Base-by-base conservation (phyloP, 2,113 vertebrate species). In the Equus przewalskii region DNA sequence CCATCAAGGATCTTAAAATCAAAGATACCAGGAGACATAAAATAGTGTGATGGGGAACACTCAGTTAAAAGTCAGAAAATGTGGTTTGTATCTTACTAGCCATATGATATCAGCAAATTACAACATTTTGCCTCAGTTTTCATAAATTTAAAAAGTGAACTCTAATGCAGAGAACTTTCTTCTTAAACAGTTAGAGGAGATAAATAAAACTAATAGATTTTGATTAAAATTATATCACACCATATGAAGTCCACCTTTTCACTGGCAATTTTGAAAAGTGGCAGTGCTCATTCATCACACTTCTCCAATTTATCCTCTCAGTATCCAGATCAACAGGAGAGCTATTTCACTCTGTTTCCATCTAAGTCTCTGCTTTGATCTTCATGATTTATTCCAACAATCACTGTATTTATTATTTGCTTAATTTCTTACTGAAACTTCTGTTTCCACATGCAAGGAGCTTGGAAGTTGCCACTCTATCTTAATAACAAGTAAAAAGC, bases 211-310 rank as follows among this genome's bases (percentile, higher is more conserved):
- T 67, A 70, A 46, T 2, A 75, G 33, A 41, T 8, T 22, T 9
- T 41, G 30, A 21, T 7, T 30, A 49, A 84, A n/a, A 28, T n/a
- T 18, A 36, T 10, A 33, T 24, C 12, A 24, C 3, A 18, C 2
- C 33, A 12, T 24, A 15, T 7, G 5, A 75, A 5, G 18, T 64
- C 69, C 58, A 33, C 7, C 21, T 82, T 24, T 21, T 5, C n/a
- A 51, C 12, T 3, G 12, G 11, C 0, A 1, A 16, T 54, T 54
- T 21, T 30, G 30, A 2, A 41, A 62, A 49, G 15, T 0, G 0
- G 1, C 9, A 18, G 4, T 0, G 22, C 5, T 24, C 41, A 14
- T 30, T 41, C 36, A 19, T 28, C 21, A 7, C 41, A 10, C 4
- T 0, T 0, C 11, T 41, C 44, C 58, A 33, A 33, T 62, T 22